These are phyloP conservation scores for Agriopis aurantiaria DNA, from an alignment of 2,888 invertebrate species.

Conservation along the genomic window DNA sequence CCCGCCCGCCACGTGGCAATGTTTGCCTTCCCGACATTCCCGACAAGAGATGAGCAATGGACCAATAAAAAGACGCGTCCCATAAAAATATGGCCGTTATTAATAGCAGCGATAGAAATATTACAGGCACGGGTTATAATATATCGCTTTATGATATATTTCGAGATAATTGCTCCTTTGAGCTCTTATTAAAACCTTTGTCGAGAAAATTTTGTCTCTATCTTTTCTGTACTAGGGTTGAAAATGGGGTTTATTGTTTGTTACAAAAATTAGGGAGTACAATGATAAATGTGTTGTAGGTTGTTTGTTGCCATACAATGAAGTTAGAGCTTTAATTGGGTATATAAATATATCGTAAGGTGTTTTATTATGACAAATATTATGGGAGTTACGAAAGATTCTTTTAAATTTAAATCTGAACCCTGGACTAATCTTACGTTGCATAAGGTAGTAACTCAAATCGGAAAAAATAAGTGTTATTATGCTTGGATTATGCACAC, in stretches of 20 bases:
- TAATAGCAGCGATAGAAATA: conserved; percentile 63
- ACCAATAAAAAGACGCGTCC: conserved; percentile 64
- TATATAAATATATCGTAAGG: conserved; percentile 38
- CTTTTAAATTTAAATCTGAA: neutral
- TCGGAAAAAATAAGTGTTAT: too few relatives aligned
- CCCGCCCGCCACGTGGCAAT: conserved; percentile 22
- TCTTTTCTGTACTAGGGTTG: conserved; percentile 23
- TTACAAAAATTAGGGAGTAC: conserved; percentile 34
- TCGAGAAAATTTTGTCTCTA: conserved; percentile 24
- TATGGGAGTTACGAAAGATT: conserved; percentile 5
- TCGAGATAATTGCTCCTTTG: conserved; percentile 43
- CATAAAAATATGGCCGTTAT: conserved; percentile 66
- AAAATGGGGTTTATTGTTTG: conserved; percentile 6
- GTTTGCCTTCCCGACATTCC: conserved; percentile 11
- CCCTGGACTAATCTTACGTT: neutral
- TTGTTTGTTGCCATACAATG: conserved; percentile 49
- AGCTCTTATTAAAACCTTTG: conserved; percentile 18
- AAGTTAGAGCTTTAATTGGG: conserved; percentile 48
- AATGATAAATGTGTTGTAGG: conserved; percentile 50
- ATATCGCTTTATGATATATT: conserved; percentile 54
- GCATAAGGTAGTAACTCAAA: neutral
- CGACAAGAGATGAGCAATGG: conserved; percentile 56
- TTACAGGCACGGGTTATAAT: conserved; percentile 59
- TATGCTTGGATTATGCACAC: too few relatives aligned
- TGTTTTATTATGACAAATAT: conserved; percentile 24